Evolutionary conservation across 2,113 vertebrate species (phyloP).

Genomic region (Apistogramma diplotaenia): DNA sequence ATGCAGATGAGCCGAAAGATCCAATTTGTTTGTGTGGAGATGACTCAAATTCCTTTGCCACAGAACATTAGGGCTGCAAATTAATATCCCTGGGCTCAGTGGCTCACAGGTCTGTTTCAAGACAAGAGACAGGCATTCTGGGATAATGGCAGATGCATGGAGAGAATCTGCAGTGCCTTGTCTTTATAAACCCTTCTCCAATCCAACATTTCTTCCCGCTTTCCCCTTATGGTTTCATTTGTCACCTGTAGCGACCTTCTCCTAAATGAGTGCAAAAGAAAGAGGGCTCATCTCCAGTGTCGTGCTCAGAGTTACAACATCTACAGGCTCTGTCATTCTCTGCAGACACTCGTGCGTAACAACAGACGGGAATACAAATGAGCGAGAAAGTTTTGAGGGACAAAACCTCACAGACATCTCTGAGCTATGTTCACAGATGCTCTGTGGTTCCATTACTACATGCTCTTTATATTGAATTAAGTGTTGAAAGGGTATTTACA

Average conservation of each 20-base stretch:
- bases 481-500: neutral
- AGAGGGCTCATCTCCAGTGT: constrained; percentile 26
- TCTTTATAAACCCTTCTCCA: constrained; percentile 8
- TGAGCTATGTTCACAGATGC: neutral
- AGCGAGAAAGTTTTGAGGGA: constrained; percentile 28
- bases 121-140: constrained; percentile 40
- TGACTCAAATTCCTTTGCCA: constrained; percentile 68
- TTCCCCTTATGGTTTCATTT: constrained; percentile 29
- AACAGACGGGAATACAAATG: constrained; percentile 50
- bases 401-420: neutral
- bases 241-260: constrained; percentile 54
- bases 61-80: constrained; percentile 73
- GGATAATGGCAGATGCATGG: constrained; percentile 52
- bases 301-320: constrained; percentile 47
- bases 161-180: constrained; percentile 27
- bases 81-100: constrained; percentile 63
- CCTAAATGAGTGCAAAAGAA: constrained; percentile 44
- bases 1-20: constrained; percentile 61
- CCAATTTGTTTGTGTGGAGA: constrained; percentile 73
- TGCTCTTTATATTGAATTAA: neutral
- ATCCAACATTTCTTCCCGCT: neutral
- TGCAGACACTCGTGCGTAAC: neutral
- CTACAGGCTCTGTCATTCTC: constrained; percentile 29
- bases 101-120: constrained; percentile 48
- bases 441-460: fast-evolving